phyloP scores from a whole-genome alignment of 2,888 invertebrate genomes.

The Herminia tarsipennalis region DNA sequence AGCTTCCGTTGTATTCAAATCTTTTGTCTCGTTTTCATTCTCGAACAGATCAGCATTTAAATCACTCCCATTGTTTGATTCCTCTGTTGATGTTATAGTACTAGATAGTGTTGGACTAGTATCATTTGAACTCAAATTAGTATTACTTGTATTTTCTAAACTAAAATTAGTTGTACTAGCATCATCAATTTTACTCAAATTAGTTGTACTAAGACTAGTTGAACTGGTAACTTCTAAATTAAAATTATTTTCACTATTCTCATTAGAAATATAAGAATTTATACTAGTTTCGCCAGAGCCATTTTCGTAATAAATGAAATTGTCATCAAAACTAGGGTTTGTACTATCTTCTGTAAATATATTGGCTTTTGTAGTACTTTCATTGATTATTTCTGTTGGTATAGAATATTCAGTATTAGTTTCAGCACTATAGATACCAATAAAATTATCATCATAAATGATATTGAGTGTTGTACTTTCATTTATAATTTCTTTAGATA shows the following conservation, averaged over 20 bases:
- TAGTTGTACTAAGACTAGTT: neutral
- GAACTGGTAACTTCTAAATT: neutral
- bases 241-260: neutral
- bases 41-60: neutral
- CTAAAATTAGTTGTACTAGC: neutral
- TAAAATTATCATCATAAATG: neutral
- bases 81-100: conserved; percentile 1
- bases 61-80: neutral
- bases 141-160: conserved; percentile 6
- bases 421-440: neutral
- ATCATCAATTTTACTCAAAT: conserved; percentile 5
- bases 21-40: neutral
- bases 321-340: too few species aligned
- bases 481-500: neutral
- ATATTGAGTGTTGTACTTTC: neutral
- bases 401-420: neutral
- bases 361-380: neutral
- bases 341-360: neutral
- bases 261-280: neutral
- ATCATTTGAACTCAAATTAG: conserved; percentile 6
- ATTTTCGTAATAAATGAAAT: neutral
- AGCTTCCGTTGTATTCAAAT: conserved; percentile 22
- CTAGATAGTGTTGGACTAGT: neutral
- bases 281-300: neutral
- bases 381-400: neutral